Evolutionary conservation across 1,140 invertebrate genomes (phyloP).

Genomic region (Drosophila quadrilineata): DNA sequence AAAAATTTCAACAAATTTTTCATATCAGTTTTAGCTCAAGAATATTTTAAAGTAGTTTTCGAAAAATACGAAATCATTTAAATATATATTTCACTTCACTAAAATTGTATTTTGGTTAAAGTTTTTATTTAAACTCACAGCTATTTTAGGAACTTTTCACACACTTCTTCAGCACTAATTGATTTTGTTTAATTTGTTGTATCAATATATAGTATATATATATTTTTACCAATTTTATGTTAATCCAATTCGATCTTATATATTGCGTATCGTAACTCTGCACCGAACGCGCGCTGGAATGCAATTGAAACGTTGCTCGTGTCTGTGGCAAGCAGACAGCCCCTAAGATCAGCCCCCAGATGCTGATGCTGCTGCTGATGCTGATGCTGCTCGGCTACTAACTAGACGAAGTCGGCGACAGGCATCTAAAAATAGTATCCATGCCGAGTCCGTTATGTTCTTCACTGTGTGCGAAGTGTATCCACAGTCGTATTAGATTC

Average conservation of each 20-base stretch:
- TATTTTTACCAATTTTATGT: conserved; percentile 53
- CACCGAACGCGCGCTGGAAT: conserved; percentile 75
- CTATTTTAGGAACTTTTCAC: not conserved
- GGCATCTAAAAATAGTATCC: conserved; percentile 55
- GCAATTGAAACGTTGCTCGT: conserved; percentile 60
- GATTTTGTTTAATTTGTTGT: not conserved
- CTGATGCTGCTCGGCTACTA: conserved; percentile 48
- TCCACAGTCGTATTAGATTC: conserved; percentile 63
- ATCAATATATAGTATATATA: not conserved
- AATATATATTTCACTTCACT: not conserved
- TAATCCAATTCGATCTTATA: conserved; percentile 52
- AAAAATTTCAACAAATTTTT: not conserved
- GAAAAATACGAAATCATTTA: too few species aligned
- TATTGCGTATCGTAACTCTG: conserved; percentile 38
- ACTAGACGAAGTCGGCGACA: conserved; percentile 55
- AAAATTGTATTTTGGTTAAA: not conserved
- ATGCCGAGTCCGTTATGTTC: conserved; percentile 39
- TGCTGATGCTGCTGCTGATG: conserved; percentile 37
- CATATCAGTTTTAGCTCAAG: too few species aligned
- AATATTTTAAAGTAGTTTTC: too few species aligned
- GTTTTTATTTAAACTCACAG: not conserved
- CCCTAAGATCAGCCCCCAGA: conserved; percentile 48
- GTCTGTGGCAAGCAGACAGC: conserved; percentile 37
- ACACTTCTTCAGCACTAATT: conserved; percentile 11
- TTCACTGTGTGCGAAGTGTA: conserved; percentile 44